Conservation (phyloP, 30 jellyfish, hydroid and myxozoan genomes). For the Hydra vulgaris region DNA sequence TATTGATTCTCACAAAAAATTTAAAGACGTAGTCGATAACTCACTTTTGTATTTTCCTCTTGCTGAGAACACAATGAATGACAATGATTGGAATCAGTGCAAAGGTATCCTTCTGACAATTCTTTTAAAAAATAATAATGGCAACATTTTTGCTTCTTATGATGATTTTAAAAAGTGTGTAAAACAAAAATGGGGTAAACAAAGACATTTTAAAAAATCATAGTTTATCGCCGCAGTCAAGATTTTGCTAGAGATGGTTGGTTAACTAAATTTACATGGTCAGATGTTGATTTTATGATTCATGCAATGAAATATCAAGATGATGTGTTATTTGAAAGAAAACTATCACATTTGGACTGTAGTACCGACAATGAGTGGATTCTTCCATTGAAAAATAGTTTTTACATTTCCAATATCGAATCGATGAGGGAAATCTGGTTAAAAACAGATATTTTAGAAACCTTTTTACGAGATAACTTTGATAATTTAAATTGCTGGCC, state of each 20-base stretch:
- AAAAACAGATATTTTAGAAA: background rate
- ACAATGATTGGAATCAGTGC: background rate
- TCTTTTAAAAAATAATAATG: too few relatives aligned
- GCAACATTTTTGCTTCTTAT: background rate
- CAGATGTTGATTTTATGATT: slow-evolving; percentile 6
- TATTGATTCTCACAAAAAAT: background rate
- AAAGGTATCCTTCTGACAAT: background rate
- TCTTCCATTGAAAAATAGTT: slow-evolving; percentile 1
- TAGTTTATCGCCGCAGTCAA: slow-evolving; percentile 6
- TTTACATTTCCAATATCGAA: background rate
- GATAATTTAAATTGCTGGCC: slow-evolving; percentile 19
- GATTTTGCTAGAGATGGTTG: slow-evolving; percentile 22
- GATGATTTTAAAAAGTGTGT: background rate
- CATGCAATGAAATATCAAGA: slow-evolving; percentile 17
- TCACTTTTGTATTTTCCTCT: background rate
- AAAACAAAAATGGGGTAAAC: background rate
- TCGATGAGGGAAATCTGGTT: slow-evolving; percentile 7
- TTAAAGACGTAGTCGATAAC: background rate
- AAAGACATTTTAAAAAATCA: background rate
- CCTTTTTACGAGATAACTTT: background rate
- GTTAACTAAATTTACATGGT: slow-evolving; percentile 16
- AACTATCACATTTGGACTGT: background rate
- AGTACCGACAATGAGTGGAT: background rate
- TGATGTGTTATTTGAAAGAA: slow-evolving; percentile 9
- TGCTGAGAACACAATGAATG: background rate